Percentiles rank a stretch among this genome's conserved stretches.
These are phyloP conservation scores for Slavum lentiscoides DNA, from an alignment of 2,888 invertebrate genomes.

Conservation along the genomic window DNA sequence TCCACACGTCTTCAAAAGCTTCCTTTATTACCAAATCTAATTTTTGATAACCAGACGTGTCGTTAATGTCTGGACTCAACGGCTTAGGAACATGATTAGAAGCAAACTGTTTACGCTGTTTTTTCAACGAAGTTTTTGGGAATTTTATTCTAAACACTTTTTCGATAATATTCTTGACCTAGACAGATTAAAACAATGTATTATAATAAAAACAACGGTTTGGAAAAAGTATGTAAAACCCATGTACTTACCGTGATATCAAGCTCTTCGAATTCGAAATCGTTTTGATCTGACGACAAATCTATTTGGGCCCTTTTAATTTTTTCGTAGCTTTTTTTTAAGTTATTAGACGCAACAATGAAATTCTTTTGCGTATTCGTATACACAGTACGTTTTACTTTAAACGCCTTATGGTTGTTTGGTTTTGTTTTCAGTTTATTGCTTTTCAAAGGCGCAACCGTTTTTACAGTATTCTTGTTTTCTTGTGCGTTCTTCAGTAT, in stretches of 20 bases:
- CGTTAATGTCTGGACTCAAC: not conserved
- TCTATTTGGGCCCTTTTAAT: not conserved
- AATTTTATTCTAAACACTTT: constrained; percentile 6
- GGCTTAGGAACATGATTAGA: not conserved
- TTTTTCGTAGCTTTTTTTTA: constrained; percentile 2
- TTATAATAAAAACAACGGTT: not conserved
- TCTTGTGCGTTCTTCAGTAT: not conserved
- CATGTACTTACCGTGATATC: not conserved
- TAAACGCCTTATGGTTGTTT: not conserved
- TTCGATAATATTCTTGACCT: constrained; percentile 11
- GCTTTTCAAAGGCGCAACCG: not conserved
- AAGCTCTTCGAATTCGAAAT: not conserved
- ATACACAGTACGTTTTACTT: not conserved
- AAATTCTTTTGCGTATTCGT: constrained; percentile 4
- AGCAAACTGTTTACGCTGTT: not conserved
- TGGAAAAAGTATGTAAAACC: not conserved
- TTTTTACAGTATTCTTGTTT: not conserved
- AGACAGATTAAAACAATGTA: not conserved
- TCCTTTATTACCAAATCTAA: constrained; percentile 10
- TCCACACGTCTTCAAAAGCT: not conserved
- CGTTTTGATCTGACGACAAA: not conserved
- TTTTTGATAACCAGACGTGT: constrained; percentile 5
- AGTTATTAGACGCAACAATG: not conserved
- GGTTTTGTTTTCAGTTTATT: not conserved
- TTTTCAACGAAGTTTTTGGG: not conserved